These are phyloP conservation scores for Camponotus fellah DNA, from an alignment of 2,888 invertebrate genomes.

Conservation along the genomic window DNA sequence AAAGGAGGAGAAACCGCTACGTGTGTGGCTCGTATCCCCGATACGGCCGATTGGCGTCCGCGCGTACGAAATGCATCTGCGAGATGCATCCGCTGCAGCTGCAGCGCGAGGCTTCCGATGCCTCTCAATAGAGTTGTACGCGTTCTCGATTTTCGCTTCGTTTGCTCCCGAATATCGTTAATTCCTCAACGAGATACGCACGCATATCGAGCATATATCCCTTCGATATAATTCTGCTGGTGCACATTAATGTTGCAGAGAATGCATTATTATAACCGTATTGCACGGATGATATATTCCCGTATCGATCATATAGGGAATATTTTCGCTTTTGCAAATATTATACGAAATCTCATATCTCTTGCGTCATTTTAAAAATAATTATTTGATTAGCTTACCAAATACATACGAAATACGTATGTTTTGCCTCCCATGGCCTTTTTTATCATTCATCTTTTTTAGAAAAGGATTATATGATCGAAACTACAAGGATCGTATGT, in stretches of 20 bases:
- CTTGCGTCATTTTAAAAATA: background rate
- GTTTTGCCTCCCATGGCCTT: background rate
- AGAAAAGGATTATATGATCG: background rate
- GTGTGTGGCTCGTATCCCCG: conserved; percentile 77
- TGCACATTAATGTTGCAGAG: conserved; percentile 4
- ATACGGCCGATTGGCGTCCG: conserved; percentile 63
- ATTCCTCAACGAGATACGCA: conserved; percentile 9
- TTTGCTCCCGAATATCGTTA: conserved; percentile 1
- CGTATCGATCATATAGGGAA: background rate
- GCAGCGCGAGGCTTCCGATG: conserved; percentile 24
- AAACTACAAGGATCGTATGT: background rate
- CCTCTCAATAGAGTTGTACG: conserved; percentile 32
- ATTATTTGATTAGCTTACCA: background rate
- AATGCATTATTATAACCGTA: conserved; percentile 2
- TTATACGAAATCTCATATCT: conserved; percentile 5
- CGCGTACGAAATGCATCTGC: conserved; percentile 68
- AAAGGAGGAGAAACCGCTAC: conserved; percentile 65
- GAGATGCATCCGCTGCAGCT: conserved; percentile 59
- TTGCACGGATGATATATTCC: conserved; percentile 3
- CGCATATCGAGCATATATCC: background rate
- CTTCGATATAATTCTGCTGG: conserved; percentile 3
- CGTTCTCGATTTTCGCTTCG: conserved; percentile 45
- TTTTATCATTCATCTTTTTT: background rate
- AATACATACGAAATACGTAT: background rate
- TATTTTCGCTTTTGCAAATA: background rate